Base-by-base conservation (phyloP, 2,113 vertebrate species). In the Cyanistes caeruleus region DNA sequence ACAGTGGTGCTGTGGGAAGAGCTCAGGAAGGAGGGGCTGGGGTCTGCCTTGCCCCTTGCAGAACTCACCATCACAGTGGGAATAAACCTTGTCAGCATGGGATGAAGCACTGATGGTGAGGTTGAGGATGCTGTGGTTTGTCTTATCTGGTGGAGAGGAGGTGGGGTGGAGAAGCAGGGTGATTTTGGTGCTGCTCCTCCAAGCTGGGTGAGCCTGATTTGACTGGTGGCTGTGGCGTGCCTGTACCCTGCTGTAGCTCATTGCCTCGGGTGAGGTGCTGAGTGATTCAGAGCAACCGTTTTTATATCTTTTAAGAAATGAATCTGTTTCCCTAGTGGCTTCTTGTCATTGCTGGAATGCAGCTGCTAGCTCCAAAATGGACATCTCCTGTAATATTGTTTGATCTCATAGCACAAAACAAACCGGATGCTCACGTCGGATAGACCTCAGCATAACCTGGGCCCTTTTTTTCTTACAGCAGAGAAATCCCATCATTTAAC, bases 11-110 rank as follows among this genome's bases (percentile, higher is more conserved):
- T 64, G 21, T 35, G 60, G 51, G 44, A 87, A 74, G 33, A 43
- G 43, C 52, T 55, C 0, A 0, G 30, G 16, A 0, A 1, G 0
- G 1, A 43, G 27, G 25, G 31, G 15, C 41, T 2, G 7, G 18
- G 12, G 4, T 43, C 56, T 58, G 62, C 8, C 84, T 88, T 77
- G 12, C 2, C 31, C 21, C 21, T 77, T 60, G 46, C 37, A 35
- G 69, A 17, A 25, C 6, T 24, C 4, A 3, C n/a, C 0, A 0
- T 30, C 49, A 46, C 37, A 30, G 35, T 17, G 33, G 72, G 55
- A 83, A 65, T 58, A 62, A 77, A 43, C 25, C 23, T 41, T 9
- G 2, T 20, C 39, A 41, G 35, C 0, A 2, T 0, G 1, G 20
- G 31, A 19, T 3, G 4, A 52, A 67, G 33, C 0, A 0, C 53